Conservation (phyloP, 2,113 vertebrate species). For the Trematocara variabile region DNA sequence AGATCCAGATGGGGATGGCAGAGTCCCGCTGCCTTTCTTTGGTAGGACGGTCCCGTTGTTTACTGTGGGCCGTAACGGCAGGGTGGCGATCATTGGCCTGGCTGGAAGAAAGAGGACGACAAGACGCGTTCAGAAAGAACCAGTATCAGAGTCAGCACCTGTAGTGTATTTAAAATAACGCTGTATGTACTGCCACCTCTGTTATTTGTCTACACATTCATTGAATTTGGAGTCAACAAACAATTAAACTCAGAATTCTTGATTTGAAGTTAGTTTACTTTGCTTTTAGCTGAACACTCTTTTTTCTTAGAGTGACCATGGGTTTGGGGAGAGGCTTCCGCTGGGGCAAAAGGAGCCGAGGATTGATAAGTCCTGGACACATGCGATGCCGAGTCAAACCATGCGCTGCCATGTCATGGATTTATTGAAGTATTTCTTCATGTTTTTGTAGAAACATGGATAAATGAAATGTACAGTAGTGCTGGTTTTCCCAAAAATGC, state of each 20-base stretch:
- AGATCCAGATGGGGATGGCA: constrained; percentile 87
- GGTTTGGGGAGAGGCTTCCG: neutral
- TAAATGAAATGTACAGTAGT: neutral
- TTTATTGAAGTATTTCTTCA: neutral
- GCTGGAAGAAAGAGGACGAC: constrained; percentile 68
- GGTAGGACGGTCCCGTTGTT: constrained; percentile 94
- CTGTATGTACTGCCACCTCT: neutral
- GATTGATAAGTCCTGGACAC: neutral
- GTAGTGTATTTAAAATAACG: neutral
- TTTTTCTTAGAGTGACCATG: neutral
- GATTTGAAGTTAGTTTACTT: neutral
- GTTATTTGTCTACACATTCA: neutral
- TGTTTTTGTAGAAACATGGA: fast-evolving
- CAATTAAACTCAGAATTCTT: neutral
- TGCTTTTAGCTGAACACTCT: neutral
- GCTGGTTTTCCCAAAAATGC: neutral
- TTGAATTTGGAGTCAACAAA: neutral
- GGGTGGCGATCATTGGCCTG: constrained; percentile 88
- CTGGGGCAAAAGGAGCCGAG: neutral
- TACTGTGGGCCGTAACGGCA: constrained; percentile 86
- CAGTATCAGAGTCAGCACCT: neutral
- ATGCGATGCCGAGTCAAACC: neutral
- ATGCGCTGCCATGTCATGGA: neutral
- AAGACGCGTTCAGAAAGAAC: neutral
- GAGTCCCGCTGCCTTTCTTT: constrained; percentile 88